Conservation (phyloP, 1,140 invertebrate genomes). For the Spodoptera litura region DNA sequence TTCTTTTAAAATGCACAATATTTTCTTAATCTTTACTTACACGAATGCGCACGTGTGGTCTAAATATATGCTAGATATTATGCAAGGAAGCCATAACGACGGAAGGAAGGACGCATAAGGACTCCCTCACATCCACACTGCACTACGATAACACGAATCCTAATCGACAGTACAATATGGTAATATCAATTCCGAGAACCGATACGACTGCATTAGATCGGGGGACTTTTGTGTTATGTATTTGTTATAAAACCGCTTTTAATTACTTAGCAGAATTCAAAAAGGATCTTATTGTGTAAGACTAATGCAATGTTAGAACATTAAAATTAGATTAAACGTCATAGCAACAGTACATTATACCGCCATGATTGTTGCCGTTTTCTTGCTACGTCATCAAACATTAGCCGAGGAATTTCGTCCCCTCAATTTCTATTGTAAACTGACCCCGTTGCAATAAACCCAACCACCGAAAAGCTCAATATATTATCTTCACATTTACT, state of each 20-base stretch:
- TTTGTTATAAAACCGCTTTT: no score
- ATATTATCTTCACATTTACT: constrained; percentile 13
- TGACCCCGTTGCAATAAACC: constrained; percentile 14
- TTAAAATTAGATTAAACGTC: constrained; percentile 3
- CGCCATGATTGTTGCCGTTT: constrained; percentile 1
- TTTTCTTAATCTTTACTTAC: not conserved
- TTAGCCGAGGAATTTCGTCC: constrained; percentile 16
- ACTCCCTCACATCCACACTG: constrained; percentile 16
- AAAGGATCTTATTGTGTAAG: not conserved
- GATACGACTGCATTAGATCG: not conserved
- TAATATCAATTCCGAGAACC: not conserved
- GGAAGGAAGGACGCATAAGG: constrained; percentile 36
- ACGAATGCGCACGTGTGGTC: constrained; percentile 24
- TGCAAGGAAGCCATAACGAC: constrained; percentile 3
- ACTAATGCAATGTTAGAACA: not conserved
- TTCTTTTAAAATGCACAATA: not conserved
- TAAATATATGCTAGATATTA: constrained; percentile 17
- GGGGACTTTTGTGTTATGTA: not conserved
- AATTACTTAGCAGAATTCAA: constrained; percentile 3
- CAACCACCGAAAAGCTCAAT: constrained; percentile 24
- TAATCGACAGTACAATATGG: not conserved
- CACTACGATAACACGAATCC: not conserved
- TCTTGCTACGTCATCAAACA: constrained; percentile 22
- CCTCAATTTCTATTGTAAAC: constrained; percentile 19
- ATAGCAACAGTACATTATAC: not conserved